phyloP scores from a whole-genome alignment of 2,888 invertebrate species.

The Falcaria lacertinaria region DNA sequence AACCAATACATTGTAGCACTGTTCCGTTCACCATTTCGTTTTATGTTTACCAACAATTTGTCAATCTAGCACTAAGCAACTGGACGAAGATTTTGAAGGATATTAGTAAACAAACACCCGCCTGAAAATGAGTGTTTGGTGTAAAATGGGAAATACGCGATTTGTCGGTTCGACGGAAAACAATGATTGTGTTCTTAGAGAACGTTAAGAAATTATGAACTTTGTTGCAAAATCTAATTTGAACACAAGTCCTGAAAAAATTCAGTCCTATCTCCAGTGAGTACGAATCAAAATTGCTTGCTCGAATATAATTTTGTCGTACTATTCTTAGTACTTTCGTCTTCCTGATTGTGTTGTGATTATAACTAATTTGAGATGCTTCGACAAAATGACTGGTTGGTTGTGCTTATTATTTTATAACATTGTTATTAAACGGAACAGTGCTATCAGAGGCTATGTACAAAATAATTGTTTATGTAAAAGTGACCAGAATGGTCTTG shows the following conservation, averaged over 20 bases:
- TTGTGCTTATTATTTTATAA: conserved; percentile 33
- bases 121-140: background rate
- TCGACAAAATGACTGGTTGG: conserved; percentile 32
- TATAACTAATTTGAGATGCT: conserved; percentile 35
- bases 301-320: background rate
- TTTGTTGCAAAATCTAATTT: too few species aligned
- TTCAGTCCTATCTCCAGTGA: background rate
- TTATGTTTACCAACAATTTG: conserved; percentile 9
- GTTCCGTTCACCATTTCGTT: conserved; percentile 43
- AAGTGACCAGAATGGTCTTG: conserved; percentile 56
- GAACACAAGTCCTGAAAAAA: background rate
- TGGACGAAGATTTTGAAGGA: background rate
- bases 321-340: background rate
- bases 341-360: conserved; percentile 28
- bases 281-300: background rate
- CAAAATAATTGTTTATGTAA: conserved; percentile 52
- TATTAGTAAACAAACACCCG: background rate
- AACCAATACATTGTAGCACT: conserved; percentile 45
- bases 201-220: too few species aligned
- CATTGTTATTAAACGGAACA: conserved; percentile 49
- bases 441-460: conserved; percentile 68
- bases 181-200: background rate
- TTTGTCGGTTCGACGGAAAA: background rate
- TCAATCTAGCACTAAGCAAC: conserved; percentile 1
- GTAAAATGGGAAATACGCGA: background rate